Percentiles rank a stretch among this genome's conserved stretches.
Conservation (phyloP, 1,140 invertebrate species). For the Macrobrachium nipponense region DNA sequence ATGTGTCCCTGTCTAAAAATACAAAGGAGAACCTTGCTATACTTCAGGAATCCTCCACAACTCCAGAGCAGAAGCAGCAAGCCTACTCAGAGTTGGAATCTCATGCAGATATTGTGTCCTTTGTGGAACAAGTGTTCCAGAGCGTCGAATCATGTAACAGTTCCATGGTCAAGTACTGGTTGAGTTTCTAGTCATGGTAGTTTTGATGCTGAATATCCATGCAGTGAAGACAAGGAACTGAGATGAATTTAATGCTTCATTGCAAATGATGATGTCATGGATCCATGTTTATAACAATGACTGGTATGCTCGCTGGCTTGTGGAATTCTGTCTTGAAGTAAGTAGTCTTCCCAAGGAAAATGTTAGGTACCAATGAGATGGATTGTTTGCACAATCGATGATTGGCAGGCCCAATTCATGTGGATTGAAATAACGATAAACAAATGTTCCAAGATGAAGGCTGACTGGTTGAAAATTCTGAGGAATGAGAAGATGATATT, state of each 20-base stretch:
- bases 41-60: too few species aligned
- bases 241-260: conserved; percentile 3
- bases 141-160: too few species aligned
- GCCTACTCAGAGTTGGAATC: too few species aligned
- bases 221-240: conserved; percentile 26
- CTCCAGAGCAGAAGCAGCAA: too few species aligned
- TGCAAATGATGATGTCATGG: conserved; percentile 5
- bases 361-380: neutral
- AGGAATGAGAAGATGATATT: too few species aligned
- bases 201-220: conserved; percentile 26
- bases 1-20: conserved; percentile 4
- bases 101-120: too few species aligned
- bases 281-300: conserved; percentile 13
- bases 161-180: conserved; percentile 23
- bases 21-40: too few species aligned
- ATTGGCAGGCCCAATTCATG: neutral
- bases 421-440: neutral
- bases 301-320: conserved; percentile 5
- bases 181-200: conserved; percentile 9
- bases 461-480: too few species aligned
- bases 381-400: neutral
- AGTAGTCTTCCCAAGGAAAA: conserved; percentile 10
- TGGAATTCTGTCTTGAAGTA: conserved; percentile 19
- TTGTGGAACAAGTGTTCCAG: too few species aligned
- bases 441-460: neutral